Conservation (phyloP, 2,797 vertebrate genomes). For the Meda fulgida region DNA sequence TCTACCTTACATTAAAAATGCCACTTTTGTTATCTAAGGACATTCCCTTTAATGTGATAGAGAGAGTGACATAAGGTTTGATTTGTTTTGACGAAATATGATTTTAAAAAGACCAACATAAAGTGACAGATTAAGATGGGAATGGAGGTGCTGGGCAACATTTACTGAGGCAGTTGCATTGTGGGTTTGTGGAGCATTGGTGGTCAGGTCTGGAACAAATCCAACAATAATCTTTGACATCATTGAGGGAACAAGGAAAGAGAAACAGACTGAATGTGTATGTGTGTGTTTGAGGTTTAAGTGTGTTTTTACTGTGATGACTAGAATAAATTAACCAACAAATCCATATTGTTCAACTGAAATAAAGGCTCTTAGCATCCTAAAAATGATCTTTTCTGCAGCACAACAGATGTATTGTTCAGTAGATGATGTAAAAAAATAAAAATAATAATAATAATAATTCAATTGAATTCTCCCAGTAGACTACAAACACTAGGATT, state of each 20-base stretch:
- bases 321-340: conserved; percentile 15
- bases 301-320: conserved; percentile 1
- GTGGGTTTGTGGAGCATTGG: conserved; percentile 38
- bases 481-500: conserved; percentile 28
- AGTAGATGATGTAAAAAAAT: conserved; percentile 11
- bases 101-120: conserved; percentile 39
- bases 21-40: not conserved
- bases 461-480: conserved; percentile 39
- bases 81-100: conserved; percentile 25
- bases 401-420: not conserved
- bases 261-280: conserved; percentile 11
- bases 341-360: not conserved
- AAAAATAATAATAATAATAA: not conserved
- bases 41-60: not conserved
- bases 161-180: conserved; percentile 37
- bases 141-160: conserved; percentile 24
- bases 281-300: conserved; percentile 31
- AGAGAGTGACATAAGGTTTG: not conserved
- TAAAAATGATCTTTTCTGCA: not conserved
- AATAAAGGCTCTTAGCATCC: not conserved
- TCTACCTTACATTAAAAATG: not conserved
- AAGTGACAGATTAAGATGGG: conserved; percentile 36
- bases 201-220: conserved; percentile 28
- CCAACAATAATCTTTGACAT: conserved; percentile 48
- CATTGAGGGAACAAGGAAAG: conserved; percentile 16